Evolutionary conservation across 1,140 invertebrate species (phyloP).

Genomic region (Trichoplusia ni): DNA sequence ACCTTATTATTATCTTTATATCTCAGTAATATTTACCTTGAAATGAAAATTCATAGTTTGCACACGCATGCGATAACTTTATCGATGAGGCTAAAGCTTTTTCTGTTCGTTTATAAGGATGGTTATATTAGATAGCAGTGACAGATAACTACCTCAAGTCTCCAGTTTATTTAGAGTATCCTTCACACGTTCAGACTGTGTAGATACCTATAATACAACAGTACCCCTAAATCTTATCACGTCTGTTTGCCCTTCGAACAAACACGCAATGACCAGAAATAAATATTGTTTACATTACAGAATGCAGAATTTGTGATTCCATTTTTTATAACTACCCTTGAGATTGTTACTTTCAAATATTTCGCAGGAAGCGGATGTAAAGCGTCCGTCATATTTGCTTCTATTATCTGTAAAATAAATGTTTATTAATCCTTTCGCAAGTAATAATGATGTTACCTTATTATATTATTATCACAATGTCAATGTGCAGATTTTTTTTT

Average conservation of each 20-base stretch:
- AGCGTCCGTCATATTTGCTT: constrained; percentile 16
- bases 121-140: background rate
- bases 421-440: constrained; percentile 34
- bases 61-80: no score
- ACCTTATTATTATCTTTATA: no score
- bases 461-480: no score
- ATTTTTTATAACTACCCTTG: constrained; percentile 52
- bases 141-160: background rate
- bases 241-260: constrained; percentile 51
- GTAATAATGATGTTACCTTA: no score
- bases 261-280: constrained; percentile 50
- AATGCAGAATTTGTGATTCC: constrained; percentile 55
- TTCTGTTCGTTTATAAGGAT: no score
- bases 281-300: constrained; percentile 2
- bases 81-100: background rate
- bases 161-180: constrained; percentile 17
- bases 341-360: constrained; percentile 54
- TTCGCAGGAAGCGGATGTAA: constrained; percentile 45
- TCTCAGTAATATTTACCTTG: no score
- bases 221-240: constrained; percentile 41
- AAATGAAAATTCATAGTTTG: no score
- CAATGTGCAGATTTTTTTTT: no score
- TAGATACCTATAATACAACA: constrained; percentile 15
- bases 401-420: constrained; percentile 47
- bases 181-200: constrained; percentile 1